Conservation (phyloP, 2,113 vertebrate genomes). For the Hemicordylus capensis region DNA sequence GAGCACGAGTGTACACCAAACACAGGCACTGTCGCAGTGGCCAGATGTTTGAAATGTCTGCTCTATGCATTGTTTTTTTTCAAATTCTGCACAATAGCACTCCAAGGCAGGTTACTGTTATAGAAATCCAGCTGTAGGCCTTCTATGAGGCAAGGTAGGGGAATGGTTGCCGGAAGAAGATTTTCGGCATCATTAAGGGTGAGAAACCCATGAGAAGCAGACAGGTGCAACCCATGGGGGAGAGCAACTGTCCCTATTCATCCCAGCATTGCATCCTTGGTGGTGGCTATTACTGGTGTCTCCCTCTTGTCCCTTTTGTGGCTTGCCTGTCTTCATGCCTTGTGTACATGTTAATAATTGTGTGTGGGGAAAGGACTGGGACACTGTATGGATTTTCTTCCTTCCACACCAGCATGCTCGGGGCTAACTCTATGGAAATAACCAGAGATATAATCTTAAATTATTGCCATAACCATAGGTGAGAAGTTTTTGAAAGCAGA, state of each 20-base stretch:
- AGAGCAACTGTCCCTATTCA: background rate
- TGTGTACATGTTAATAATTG: background rate
- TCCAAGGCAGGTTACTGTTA: too few relatives aligned
- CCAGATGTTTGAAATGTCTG: background rate
- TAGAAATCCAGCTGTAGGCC: background rate
- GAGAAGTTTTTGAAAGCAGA: background rate
- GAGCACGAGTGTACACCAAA: background rate
- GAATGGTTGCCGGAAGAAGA: too few relatives aligned
- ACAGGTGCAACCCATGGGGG: too few relatives aligned
- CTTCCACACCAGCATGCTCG: background rate
- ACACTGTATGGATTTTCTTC: background rate
- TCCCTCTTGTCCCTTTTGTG: too few relatives aligned
- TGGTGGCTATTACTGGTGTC: too few relatives aligned
- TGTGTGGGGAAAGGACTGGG: too few relatives aligned
- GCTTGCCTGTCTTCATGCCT: background rate
- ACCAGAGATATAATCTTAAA: background rate
- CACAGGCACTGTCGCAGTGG: background rate
- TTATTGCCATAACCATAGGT: background rate
- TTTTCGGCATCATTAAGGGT: background rate
- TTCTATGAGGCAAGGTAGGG: background rate
- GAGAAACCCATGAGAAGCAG: too few relatives aligned
- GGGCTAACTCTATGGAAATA: background rate
- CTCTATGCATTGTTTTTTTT: background rate
- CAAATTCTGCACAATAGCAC: background rate
- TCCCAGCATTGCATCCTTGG: too few relatives aligned